Conservation (phyloP, 2,113 vertebrate genomes). For the Hystrix brachyura region DNA sequence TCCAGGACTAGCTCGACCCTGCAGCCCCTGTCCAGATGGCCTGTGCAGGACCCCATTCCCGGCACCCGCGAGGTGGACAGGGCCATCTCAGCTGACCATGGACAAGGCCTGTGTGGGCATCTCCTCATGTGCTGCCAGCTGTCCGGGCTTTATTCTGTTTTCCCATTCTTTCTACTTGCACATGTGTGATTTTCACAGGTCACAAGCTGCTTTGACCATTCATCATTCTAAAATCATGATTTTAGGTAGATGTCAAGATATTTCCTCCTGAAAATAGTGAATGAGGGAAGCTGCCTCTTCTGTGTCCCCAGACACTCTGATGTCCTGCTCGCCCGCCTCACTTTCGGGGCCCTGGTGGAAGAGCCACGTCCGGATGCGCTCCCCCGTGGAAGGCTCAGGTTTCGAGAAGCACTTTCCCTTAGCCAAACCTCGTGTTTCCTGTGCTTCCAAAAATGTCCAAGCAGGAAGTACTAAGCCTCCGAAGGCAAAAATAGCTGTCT, state of each 20-base stretch:
- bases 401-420: slow-evolving; percentile 84
- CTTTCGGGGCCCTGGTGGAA: accelerated
- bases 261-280: slow-evolving; percentile 61
- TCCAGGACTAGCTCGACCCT: neutral
- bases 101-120: no score
- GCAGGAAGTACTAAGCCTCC: slow-evolving; percentile 73
- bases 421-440: slow-evolving; percentile 86
- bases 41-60: neutral
- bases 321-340: neutral
- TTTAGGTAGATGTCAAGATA: neutral
- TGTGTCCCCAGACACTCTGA: neutral
- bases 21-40: neutral
- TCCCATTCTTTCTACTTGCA: neutral
- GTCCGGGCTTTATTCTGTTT: neutral
- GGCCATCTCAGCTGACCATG: neutral
- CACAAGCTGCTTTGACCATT: neutral
- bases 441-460: slow-evolving; percentile 85
- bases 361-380: neutral
- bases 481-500: slow-evolving; percentile 52
- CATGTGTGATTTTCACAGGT: neutral
- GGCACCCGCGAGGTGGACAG: no score
- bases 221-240: neutral
- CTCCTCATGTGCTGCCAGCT: neutral
- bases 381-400: slow-evolving; percentile 28
- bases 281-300: neutral